These are phyloP conservation scores for Micromussa lordhowensis DNA, from an alignment of 92 coral and sea anemone genomes.

Conservation along the genomic window DNA sequence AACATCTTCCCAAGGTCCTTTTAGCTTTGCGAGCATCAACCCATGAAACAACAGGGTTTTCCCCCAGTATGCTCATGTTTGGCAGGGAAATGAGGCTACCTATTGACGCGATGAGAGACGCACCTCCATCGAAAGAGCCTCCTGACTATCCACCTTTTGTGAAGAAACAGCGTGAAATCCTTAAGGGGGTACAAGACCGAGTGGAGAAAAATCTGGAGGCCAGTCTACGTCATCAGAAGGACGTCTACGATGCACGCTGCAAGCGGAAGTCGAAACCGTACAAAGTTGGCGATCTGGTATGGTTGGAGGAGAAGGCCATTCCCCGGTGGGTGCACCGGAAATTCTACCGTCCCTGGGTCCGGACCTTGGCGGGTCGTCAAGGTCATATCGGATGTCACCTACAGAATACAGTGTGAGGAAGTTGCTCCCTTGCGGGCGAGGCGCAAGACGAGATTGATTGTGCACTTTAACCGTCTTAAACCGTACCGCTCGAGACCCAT, in stretches of 20 bases:
- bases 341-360: slow-evolving; percentile 50
- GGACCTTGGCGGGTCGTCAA: slow-evolving; percentile 55
- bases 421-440: neutral
- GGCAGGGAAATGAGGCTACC: no score
- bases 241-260: slow-evolving; percentile 36
- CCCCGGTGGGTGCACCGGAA: slow-evolving; percentile 28
- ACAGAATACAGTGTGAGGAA: slow-evolving; percentile 36
- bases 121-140: no score
- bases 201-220: neutral
- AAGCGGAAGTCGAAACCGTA: slow-evolving; percentile 15
- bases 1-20: no score
- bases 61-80: no score
- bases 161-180: no score
- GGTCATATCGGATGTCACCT: slow-evolving; percentile 47
- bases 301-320: slow-evolving; percentile 33
- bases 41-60: no score
- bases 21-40: no score
- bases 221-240: slow-evolving; percentile 43
- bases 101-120: no score
- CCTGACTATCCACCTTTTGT: slow-evolving; percentile 37
- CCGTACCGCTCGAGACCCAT: no score
- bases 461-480: no score
- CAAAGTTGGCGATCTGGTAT: slow-evolving; percentile 35
- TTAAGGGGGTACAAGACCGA: neutral
- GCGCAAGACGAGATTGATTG: no score